Base-by-base conservation (phyloP, 2,797 vertebrate genomes). In the Acipenser oxyrinchus region DNA sequence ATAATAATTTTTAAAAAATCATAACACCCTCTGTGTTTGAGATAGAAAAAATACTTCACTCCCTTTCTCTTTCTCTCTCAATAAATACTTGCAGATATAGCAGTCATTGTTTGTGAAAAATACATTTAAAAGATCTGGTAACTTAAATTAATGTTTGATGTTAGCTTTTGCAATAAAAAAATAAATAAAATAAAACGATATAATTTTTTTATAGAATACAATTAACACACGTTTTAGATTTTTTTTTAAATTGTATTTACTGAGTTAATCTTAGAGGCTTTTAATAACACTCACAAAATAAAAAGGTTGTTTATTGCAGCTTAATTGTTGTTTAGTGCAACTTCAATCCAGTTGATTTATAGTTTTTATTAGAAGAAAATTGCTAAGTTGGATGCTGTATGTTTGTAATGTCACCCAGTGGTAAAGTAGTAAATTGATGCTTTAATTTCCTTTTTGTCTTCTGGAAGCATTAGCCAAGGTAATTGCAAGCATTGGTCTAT, bases 401-500 rank as follows among this genome's bases (percentile, higher is more conserved):
- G 55, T 13, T 58, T n/a, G 11, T 4, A n/a, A n/a, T 58, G 10
- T 58, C 55, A 58, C 55, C 52, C 12, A n/a, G 15, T 58, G 15
- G 55, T 13, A 58, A 11, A 58, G 55, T 13, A 58, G 55, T 11
- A n/a, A 58, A 58, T 58, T 11, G 10, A 58, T 58, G 55, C 55
- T 58, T 11, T 58, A 13, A 58, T 58, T 58, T 58, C 11, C 12
- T 13, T 13, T 58, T 11, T 58, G 9, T 58, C 11, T 13, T 58
- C 55, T 1, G 12, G 15, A 58, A 6, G 5, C 11, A 0, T 11
- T 11, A 11, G 11, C 12, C 7, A 58, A 58, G 4, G 55, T 58
- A 58, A 58, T 58, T 58, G 55, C 15, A 58, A 58, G 12, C 11
- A 58, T 58, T 58, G 7, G 55, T 58, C 55, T 58, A 58, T 58